phyloP scores from a whole-genome alignment of 2,797 vertebrate genomes.

The Podarcis lilfordi region DNA sequence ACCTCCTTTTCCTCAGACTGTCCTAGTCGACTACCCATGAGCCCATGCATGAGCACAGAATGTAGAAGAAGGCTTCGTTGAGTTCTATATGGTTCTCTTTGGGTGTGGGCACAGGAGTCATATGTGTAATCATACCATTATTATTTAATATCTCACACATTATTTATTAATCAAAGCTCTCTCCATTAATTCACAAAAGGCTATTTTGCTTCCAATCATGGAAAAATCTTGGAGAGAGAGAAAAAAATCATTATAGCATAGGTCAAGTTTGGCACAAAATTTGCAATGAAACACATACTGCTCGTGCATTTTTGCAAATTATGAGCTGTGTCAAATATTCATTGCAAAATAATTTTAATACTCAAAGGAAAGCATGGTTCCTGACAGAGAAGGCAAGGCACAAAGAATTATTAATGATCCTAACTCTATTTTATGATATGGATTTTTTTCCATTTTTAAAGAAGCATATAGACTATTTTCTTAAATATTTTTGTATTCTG shows the following conservation, averaged over 20 bases:
- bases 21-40: neutral
- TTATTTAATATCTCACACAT: constrained; percentile 1
- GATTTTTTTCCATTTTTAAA: neutral
- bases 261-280: constrained; percentile 37
- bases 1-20: neutral
- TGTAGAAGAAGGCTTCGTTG: neutral
- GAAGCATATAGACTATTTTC: neutral
- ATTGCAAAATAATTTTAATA: constrained; percentile 70
- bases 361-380: constrained; percentile 59
- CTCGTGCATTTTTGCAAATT: constrained; percentile 61
- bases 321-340: constrained; percentile 66
- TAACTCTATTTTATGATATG: constrained; percentile 36
- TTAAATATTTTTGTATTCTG: neutral
- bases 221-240: constrained; percentile 3
- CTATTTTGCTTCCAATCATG: constrained; percentile 40
- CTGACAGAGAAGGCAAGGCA: constrained; percentile 62
- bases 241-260: neutral
- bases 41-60: neutral
- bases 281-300: constrained; percentile 58
- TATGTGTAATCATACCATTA: neutral
- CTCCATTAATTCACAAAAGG: neutral
- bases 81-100: neutral
- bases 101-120: neutral
- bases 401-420: constrained; percentile 60
- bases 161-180: neutral